Percentiles rank a stretch among this genome's conserved stretches.
phyloP scores from a whole-genome alignment of 92 coral and sea anemone genomes.

The Palythoa caribaeorum region DNA sequence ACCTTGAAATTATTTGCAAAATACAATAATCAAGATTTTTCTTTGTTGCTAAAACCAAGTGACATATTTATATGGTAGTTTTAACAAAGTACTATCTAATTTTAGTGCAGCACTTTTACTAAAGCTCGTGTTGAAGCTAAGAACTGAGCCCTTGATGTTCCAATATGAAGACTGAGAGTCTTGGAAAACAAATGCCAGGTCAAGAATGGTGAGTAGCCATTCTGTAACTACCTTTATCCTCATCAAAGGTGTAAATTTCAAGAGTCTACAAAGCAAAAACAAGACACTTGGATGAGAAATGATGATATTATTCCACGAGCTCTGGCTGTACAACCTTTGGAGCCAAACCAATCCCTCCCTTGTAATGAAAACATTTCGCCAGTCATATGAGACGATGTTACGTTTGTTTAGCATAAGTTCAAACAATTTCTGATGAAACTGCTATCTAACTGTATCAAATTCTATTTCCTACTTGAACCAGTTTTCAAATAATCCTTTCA shows the following conservation, averaged over 20 bases:
- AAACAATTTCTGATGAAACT: neutral
- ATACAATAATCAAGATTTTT: neutral
- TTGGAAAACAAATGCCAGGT: conserved; percentile 40
- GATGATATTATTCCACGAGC: conserved; percentile 16
- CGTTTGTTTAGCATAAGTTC: neutral
- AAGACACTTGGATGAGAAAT: conserved; percentile 74
- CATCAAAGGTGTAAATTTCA: conserved; percentile 54
- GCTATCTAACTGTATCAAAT: no score
- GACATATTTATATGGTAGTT: neutral
- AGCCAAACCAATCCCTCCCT: neutral
- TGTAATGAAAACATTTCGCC: neutral
- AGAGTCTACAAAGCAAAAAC: conserved; percentile 76
- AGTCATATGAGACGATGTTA: neutral
- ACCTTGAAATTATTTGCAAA: conserved; percentile 2
- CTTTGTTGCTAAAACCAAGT: conserved; percentile 1
- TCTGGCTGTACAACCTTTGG: neutral
- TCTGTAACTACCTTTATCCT: conserved; percentile 53
- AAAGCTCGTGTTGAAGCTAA: neutral
- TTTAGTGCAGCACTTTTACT: neutral
- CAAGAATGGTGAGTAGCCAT: conserved; percentile 47
- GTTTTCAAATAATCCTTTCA: no score
- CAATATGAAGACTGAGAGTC: conserved; percentile 38
- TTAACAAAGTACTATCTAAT: neutral
- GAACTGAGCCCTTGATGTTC: conserved; percentile 29
- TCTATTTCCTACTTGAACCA: no score